These are phyloP conservation scores for Phataginus tricuspis DNA, from an alignment of 2,797 vertebrate species.

Conservation along the genomic window DNA sequence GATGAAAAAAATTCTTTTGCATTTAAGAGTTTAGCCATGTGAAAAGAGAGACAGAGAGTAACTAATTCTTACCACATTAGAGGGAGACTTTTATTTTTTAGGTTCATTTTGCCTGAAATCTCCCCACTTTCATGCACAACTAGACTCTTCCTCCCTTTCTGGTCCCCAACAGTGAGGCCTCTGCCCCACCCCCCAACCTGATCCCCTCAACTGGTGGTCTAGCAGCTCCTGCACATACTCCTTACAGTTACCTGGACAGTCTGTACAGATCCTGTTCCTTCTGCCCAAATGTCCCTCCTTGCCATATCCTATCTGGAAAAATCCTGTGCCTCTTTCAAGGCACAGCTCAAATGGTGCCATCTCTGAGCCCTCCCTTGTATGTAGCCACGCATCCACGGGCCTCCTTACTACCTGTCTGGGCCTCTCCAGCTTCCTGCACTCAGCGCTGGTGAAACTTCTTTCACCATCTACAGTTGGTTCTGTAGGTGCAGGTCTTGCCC, in stretches of 20 bases:
- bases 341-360: rapidly evolving
- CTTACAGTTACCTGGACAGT: background rate
- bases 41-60: background rate
- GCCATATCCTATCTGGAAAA: background rate
- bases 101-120: background rate
- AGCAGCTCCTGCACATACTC: background rate
- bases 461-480: background rate
- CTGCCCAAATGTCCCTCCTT: background rate
- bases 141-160: background rate
- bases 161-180: background rate
- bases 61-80: background rate
- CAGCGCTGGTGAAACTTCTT: background rate
- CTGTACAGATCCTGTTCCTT: background rate
- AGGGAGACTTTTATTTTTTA: background rate
- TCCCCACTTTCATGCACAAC: background rate
- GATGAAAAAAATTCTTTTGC: background rate
- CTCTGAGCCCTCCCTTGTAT: background rate
- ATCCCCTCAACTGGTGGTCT: background rate
- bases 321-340: background rate
- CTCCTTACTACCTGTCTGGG: background rate
- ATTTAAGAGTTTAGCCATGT: background rate
- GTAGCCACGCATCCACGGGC: rapidly evolving
- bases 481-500: background rate
- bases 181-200: background rate
- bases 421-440: background rate